Evolutionary conservation across 2,888 invertebrate species (phyloP).

Genomic region (Troilus luridus): DNA sequence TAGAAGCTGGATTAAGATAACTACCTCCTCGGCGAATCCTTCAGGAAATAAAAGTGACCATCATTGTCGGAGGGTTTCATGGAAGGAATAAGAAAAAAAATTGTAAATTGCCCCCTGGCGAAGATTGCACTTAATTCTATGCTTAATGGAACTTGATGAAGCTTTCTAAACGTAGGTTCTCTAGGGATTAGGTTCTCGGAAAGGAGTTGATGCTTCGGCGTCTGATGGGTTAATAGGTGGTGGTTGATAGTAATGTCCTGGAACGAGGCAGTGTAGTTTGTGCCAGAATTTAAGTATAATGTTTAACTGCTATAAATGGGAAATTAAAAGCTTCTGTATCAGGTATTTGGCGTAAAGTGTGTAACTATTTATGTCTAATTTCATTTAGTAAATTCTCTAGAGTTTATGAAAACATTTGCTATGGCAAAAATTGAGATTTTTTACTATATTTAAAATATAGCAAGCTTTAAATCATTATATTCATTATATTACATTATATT

Average conservation of each 20-base stretch:
- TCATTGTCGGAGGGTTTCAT: not conserved
- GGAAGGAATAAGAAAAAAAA: not conserved
- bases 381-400: too few species aligned
- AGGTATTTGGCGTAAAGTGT: not conserved
- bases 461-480: too few species aligned
- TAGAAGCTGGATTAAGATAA: not conserved
- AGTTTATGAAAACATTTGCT: too few species aligned
- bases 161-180: not conserved
- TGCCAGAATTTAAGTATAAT: not conserved
- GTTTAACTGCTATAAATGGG: not conserved
- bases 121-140: conserved; percentile 38
- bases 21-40: not conserved
- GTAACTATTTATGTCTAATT: too few species aligned
- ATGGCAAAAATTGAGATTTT: too few species aligned
- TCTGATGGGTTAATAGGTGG: not conserved
- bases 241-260: not conserved
- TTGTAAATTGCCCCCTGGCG: not conserved
- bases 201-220: not conserved
- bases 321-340: not conserved
- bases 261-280: not conserved
- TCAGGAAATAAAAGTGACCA: not conserved
- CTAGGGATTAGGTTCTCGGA: not conserved
- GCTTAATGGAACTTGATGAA: conserved; percentile 19
- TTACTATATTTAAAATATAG: too few species aligned
- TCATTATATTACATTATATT: too few species aligned